These are phyloP conservation scores for Galerucella nymphaeae DNA, from an alignment of 2,888 invertebrate species.

Conservation along the genomic window DNA sequence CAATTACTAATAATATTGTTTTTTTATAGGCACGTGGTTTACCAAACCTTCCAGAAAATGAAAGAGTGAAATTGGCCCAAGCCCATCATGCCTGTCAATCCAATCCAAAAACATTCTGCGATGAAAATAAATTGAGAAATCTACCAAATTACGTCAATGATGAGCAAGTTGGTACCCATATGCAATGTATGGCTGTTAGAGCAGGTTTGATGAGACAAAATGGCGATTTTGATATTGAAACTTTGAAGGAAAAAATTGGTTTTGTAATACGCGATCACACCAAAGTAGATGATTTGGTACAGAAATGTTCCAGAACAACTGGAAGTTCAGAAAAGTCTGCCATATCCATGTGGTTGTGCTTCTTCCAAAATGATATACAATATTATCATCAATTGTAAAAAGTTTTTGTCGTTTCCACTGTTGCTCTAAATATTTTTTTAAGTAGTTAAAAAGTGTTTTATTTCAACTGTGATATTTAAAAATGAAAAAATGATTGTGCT, in stretches of 20 bases:
- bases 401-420: neutral
- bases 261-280: constrained; percentile 27
- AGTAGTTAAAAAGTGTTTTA: neutral
- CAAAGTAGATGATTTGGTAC: constrained; percentile 27
- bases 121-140: constrained; percentile 38
- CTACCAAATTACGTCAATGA: constrained; percentile 33
- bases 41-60: constrained; percentile 28
- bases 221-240: constrained; percentile 28
- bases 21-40: constrained; percentile 29
- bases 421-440: neutral
- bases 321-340: constrained; percentile 37
- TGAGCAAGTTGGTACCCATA: constrained; percentile 36
- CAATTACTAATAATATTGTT: neutral
- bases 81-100: constrained; percentile 40
- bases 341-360: constrained; percentile 37
- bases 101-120: constrained; percentile 34
- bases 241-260: constrained; percentile 32
- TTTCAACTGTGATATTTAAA: neutral
- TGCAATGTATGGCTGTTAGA: constrained; percentile 43
- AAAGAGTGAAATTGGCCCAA: constrained; percentile 29
- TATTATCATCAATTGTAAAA: constrained; percentile 39
- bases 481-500: neutral
- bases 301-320: constrained; percentile 32
- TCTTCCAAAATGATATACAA: constrained; percentile 35
- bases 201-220: constrained; percentile 37